These are phyloP conservation scores for Nothocercus julius DNA, from an alignment of 2,113 vertebrate genomes.

Conservation along the genomic window DNA sequence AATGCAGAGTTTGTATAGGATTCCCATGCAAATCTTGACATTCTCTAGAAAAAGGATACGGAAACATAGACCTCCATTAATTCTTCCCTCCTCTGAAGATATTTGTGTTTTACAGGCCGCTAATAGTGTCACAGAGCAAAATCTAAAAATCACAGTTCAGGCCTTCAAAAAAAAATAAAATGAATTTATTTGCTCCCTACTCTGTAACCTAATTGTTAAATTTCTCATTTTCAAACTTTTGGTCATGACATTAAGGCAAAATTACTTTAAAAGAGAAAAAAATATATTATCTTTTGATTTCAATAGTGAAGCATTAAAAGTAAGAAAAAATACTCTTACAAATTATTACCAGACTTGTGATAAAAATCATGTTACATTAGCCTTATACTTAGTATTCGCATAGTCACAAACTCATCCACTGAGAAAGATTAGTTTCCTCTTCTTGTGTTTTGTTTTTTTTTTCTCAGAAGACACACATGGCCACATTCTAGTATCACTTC, in stretches of 20 bases:
- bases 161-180: background rate
- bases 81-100: background rate
- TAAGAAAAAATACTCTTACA: background rate
- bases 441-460: background rate
- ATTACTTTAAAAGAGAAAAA: background rate
- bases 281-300: background rate
- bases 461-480: background rate
- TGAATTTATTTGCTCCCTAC: background rate
- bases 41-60: background rate
- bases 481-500: background rate
- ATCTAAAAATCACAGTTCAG: background rate
- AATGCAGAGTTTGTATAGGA: background rate
- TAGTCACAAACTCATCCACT: background rate
- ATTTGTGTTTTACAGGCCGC: background rate
- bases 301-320: background rate
- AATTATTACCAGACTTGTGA: background rate
- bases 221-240: background rate
- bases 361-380: background rate
- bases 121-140: background rate
- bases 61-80: background rate
- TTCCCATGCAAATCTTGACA: background rate
- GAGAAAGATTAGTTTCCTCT: background rate
- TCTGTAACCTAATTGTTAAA: background rate
- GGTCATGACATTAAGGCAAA: background rate
- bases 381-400: background rate